These are phyloP conservation scores for Pelmatolapia mariae DNA, from an alignment of 2,113 vertebrate species.

Conservation along the genomic window DNA sequence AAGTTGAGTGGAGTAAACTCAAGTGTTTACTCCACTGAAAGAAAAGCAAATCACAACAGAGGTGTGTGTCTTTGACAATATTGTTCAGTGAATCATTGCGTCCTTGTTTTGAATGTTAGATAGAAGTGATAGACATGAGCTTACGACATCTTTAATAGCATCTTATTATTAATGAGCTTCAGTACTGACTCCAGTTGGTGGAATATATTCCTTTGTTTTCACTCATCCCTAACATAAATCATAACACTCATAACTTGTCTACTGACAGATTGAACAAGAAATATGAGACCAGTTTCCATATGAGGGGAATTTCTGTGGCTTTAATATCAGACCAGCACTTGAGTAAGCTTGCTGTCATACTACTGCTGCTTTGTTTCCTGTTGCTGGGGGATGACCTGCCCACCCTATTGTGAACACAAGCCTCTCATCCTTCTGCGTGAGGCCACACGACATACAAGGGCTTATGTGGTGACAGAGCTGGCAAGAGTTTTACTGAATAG, in stretches of 20 bases:
- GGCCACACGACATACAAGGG: background rate
- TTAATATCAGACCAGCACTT: background rate
- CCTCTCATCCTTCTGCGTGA: background rate
- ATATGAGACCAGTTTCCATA: background rate
- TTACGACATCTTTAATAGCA: background rate
- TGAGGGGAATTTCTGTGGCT: background rate
- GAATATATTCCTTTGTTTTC: background rate
- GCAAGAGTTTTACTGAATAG: background rate
- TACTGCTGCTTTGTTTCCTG: constrained; percentile 10
- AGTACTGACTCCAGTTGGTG: background rate
- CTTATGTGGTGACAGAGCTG: background rate
- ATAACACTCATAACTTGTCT: background rate
- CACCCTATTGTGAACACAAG: constrained; percentile 1
- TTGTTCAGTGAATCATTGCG: background rate
- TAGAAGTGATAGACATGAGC: background rate
- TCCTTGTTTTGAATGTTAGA: background rate
- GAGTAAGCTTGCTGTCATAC: background rate
- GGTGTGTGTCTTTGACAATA: background rate
- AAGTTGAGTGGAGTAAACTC: background rate
- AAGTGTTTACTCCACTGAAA: background rate
- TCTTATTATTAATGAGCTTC: background rate
- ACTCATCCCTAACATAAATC: background rate
- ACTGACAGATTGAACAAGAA: background rate
- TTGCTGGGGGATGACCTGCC: background rate
- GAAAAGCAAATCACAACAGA: constrained; percentile 31